Base-by-base conservation (phyloP, 2,113 vertebrate genomes). In the Indicator indicator region DNA sequence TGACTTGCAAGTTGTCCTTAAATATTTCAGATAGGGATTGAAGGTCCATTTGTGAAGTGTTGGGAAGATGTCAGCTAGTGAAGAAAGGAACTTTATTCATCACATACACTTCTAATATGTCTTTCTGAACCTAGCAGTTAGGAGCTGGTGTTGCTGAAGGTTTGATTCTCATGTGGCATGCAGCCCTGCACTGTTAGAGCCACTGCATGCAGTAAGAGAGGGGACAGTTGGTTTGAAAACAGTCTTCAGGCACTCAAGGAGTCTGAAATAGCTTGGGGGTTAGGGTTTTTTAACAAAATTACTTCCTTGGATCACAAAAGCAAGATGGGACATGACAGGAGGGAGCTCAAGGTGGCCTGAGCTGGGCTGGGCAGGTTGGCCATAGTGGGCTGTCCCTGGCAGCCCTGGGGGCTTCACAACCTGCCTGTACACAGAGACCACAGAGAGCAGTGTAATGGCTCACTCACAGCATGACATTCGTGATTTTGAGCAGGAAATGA, bases 351-450 rank as follows among this genome's bases (percentile, higher is more conserved):
- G 15, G 28, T 52, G 36, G 12, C 26, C 19, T 9, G 8, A 48
- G 32, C 8, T 42, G 58, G 42, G 33, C 64, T 36, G 36, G 65
- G 55, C 8, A 44, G 62, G 9, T 11, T 65, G 77, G 56, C 48
- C 42, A 21, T 0, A 1, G 12, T 17, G 65, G 23, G 27, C 16
- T 55, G 3, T 6, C 52, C 30, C 44, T 2, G 1, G 36, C 10
- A 21, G 27, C 52, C 30, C 44, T 2, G 1, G 36, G 11, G 21
- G 24, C 63, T 76, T 8, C 10, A 1, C 64, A 48, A 44, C 70
- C 50, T 81, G 70, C 9, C 40, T 6, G 0, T 2, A 2, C 0
- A 0, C 56, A 58, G 74, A 24, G 30, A 14, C 16, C 0, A 0
- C 74, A 80, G 56, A 33, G 23, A 75, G 44, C 60, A 9, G 4